Base-by-base conservation (phyloP, 30 jellyfish, hydroid and myxozoan species). In the Cassiopea xamachana region DNA sequence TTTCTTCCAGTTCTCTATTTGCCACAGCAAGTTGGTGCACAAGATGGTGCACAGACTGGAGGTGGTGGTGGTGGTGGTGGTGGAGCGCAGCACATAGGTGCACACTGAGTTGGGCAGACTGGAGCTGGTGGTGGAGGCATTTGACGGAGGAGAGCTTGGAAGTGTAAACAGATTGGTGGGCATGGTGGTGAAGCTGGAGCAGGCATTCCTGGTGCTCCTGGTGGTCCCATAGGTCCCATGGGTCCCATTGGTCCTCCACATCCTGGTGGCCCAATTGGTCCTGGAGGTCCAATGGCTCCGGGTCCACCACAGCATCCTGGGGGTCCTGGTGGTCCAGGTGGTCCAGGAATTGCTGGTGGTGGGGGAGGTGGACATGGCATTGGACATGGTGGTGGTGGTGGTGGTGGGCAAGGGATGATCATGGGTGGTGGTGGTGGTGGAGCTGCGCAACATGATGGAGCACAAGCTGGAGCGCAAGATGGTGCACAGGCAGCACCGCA, bases 251-350 rank as follows among this genome's bases (percentile, higher is more conserved):
- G 92, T 68, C 97, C 97, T 8, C 93, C 86, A 80, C 92, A 83
- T 93, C 98, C 98, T 49, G 96, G 94, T 1, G 96, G 91, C 48
- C 99, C 99, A 44, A 89, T 84, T 4, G 97, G 93, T 81, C 99
- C 99, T 44, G 98, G 98, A 27, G 98, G 99, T 87, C 99, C 99
- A 3, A 92, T 90, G 39, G 94, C 88, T 75, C 99, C 99, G 62
- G 96, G 96, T 59, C 98, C 98, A 60, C 99, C 99, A 75, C 91
- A 55, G 80, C 82, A 69, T 68, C 99, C 99, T 62, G 96, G 94
- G 13, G 92, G 92, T 82, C 98, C 98, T 1, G 89, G 77, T 19
- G 98, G 98, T 81, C 98, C 98, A 46, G 93, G 93, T 39, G 97
- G 93, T 83, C 97, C 98, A 9, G 98, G 98, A 16, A 82, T 72